These are phyloP conservation scores for Octomys mimax DNA, from an alignment of 2,797 vertebrate genomes.

Conservation along the genomic window DNA sequence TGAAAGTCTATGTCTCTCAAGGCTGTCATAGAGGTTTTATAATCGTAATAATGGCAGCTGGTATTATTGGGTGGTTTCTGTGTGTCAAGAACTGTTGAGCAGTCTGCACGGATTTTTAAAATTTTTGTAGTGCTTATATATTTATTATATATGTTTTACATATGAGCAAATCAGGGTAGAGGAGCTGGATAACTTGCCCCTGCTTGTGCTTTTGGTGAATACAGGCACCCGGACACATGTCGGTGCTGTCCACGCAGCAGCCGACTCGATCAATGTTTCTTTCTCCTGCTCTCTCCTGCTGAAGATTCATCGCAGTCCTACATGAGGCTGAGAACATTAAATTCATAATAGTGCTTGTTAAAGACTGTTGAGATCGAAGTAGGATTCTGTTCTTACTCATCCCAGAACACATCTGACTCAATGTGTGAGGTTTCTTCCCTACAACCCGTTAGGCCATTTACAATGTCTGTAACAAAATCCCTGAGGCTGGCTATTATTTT, in stretches of 20 bases:
- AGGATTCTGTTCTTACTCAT: not conserved
- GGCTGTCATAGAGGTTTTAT: not conserved
- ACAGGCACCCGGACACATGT: too few relatives aligned
- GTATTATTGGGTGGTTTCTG: not conserved
- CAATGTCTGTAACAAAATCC: not conserved
- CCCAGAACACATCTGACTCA: not conserved
- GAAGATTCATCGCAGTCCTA: not conserved
- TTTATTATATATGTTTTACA: not conserved
- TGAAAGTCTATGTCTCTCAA: not conserved
- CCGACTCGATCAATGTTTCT: not conserved
- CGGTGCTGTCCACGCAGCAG: not conserved
- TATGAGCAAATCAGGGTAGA: conserved; percentile 33
- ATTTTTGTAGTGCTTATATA: not conserved
- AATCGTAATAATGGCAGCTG: not conserved
- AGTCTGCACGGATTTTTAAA: not conserved
- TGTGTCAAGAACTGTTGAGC: not conserved
- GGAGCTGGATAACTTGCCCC: not conserved
- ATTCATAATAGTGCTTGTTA: not conserved
- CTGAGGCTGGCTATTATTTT: not conserved
- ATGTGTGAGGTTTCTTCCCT: not conserved
- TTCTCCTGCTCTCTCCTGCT: not conserved
- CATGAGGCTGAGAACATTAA: not conserved
- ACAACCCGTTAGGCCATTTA: not conserved
- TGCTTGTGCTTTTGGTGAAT: not conserved
- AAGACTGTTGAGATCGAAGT: not conserved